phyloP scores from a whole-genome alignment of 2,797 vertebrate genomes.

The Sparus aurata region DNA sequence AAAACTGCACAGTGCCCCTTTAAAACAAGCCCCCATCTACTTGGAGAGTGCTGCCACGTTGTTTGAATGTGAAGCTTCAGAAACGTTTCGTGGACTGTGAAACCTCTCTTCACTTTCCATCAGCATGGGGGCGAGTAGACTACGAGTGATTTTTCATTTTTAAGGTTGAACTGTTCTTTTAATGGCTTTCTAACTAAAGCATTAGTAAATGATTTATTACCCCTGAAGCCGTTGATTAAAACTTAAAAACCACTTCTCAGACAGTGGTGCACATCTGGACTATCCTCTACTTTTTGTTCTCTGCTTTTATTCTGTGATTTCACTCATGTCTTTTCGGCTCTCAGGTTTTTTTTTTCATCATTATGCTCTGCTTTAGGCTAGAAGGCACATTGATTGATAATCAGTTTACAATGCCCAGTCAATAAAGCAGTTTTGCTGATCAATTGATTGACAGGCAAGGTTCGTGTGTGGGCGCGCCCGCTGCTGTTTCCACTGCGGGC shows the following conservation, averaged over 20 bases:
- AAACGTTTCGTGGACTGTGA: too few relatives aligned
- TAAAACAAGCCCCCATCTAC: too few relatives aligned
- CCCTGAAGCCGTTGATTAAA: neutral
- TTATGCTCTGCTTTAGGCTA: neutral
- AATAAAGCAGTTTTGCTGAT: constrained; percentile 11
- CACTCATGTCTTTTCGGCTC: neutral
- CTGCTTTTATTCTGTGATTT: neutral
- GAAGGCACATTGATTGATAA: neutral
- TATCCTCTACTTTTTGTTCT: neutral
- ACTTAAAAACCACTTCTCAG: neutral
- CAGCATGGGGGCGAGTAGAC: too few relatives aligned
- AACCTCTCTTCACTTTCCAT: too few relatives aligned
- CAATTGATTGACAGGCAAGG: neutral
- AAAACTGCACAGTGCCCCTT: too few relatives aligned
- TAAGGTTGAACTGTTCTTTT: too few relatives aligned
- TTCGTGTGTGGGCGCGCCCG: neutral
- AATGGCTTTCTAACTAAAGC: too few relatives aligned
- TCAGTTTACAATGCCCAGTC: neutral
- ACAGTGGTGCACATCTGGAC: neutral
- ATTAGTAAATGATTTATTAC: neutral
- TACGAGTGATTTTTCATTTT: too few relatives aligned
- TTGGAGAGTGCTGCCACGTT: too few relatives aligned
- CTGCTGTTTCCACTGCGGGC: constrained; percentile 40
- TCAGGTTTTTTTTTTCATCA: neutral
- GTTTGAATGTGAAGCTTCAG: too few relatives aligned